Base-by-base conservation (phyloP, 2,888 invertebrate genomes). In the Antheraea yamamai region DNA sequence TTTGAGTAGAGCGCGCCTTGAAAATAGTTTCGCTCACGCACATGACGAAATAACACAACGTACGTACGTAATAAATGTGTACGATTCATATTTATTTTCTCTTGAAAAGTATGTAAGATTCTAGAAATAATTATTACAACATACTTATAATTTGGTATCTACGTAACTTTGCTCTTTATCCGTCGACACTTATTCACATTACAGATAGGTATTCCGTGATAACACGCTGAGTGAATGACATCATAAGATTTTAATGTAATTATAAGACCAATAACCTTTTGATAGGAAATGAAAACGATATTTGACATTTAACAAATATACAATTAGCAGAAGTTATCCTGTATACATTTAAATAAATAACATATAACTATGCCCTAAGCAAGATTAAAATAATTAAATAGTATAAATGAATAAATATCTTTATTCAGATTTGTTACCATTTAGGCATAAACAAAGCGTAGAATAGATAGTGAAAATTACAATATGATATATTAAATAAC, bases 191-290 rank as follows among this genome's bases (percentile, higher is more conserved):
- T 55, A 70, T 47, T 51, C 23, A 58, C 35, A 58, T 71, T 39
- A 35, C 26, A 47, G 20, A 74, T n/a, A 71, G 12, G 47, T 26
- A 74, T 74, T 71, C 58, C 72, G 16, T 66, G 58, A 58, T 72
- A 64, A 70, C 68, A 61, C 12, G 58, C 10, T 79, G 73, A 58
- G 78, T 77, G 76, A 79, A 84, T 86, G 86, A 84, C 85, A 83
- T 87, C 84, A 84, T 82, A 79, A 79, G 80, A 81, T 81, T 83
- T 80, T 82, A 18, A 39, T n/a, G 75, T 79, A 14, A 68, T 79
- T 79, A 79, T 78, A 66, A 82, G 88, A 82, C 80, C 87, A 83
- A 84, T 85, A 84, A 85, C 86, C 87, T 84, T 78, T 82, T 76
- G 75, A 74, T 77, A 79, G 78, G 78, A 83, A 83, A 81, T 80